Conservation (phyloP, 1,140 invertebrate species). For the Trichoplusia ni region DNA sequence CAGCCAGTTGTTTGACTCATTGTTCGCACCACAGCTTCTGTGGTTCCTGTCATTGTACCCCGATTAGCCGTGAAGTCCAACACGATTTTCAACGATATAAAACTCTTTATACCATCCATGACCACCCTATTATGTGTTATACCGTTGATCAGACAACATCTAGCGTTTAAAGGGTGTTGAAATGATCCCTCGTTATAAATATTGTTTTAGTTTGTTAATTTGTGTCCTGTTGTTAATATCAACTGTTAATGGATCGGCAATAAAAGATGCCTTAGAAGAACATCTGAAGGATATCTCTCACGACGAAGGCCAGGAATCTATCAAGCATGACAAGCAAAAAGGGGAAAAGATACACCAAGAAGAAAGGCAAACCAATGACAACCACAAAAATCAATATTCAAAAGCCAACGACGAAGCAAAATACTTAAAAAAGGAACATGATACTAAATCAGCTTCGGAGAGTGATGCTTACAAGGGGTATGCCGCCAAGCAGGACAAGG, state of each 20-base stretch:
- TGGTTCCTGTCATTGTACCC: constrained; percentile 79
- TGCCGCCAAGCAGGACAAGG: constrained; percentile 70
- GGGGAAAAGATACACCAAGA: constrained; percentile 75
- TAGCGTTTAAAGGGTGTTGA: constrained; percentile 47
- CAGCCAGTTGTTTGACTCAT: constrained; percentile 52
- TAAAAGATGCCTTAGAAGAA: constrained; percentile 71
- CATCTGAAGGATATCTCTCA: constrained; percentile 74
- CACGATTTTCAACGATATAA: constrained; percentile 71
- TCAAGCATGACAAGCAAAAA: constrained; percentile 72
- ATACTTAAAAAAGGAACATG: constrained; percentile 74
- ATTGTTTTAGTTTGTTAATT: constrained; percentile 46
- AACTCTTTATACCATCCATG: constrained; percentile 55
- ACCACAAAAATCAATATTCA: constrained; percentile 71
- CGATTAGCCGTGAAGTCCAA: constrained; percentile 76
- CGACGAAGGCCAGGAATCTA: constrained; percentile 63
- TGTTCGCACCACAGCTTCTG: constrained; percentile 64
- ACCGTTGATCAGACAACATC: constrained; percentile 36
- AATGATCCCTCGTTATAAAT: constrained; percentile 60
- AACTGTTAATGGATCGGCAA: constrained; percentile 55
- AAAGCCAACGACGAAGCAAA: constrained; percentile 75
- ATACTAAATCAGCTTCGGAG: constrained; percentile 68
- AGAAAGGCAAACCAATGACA: constrained; percentile 69
- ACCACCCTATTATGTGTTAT: constrained; percentile 47
- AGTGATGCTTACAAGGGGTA: constrained; percentile 73
- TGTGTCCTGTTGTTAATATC: constrained; percentile 55